Conservation (phyloP, 2,113 vertebrate species). For the Reinhardtius hippoglossoides region DNA sequence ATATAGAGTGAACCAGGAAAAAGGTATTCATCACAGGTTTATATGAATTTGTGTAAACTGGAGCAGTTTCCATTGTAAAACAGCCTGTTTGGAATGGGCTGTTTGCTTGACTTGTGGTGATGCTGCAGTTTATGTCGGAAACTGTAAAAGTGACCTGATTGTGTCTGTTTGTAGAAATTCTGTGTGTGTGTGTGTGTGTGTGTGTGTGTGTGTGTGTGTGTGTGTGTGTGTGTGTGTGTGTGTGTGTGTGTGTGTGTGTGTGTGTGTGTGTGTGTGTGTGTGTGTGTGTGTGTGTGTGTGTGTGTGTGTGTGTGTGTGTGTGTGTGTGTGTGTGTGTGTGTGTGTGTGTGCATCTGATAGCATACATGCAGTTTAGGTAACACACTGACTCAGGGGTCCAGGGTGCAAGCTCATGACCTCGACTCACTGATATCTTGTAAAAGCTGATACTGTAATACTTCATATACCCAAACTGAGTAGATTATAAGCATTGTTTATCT, state of each 20-base stretch:
- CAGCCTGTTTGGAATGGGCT: too few species aligned
- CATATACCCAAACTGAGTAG: background rate
- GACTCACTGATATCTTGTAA: background rate
- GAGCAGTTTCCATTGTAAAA: too few species aligned
- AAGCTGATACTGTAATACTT: background rate
- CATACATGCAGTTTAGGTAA: background rate
- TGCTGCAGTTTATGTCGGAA: too few species aligned
- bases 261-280: background rate
- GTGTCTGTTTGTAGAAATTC: too few species aligned
- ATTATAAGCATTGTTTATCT: background rate
- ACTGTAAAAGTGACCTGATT: too few species aligned
- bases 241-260: background rate
- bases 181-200: background rate
- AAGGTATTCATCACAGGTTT: too few species aligned
- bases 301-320: background rate
- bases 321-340: background rate
- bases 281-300: background rate
- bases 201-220: background rate
- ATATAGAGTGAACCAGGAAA: background rate
- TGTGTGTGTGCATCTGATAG: background rate
- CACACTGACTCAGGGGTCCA: background rate
- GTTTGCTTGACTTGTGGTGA: too few species aligned
- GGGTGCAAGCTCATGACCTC: background rate
- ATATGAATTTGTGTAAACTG: too few species aligned
- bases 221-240: background rate